phyloP scores from a whole-genome alignment of 2,797 vertebrate species.

The Clarias laeviceps region DNA sequence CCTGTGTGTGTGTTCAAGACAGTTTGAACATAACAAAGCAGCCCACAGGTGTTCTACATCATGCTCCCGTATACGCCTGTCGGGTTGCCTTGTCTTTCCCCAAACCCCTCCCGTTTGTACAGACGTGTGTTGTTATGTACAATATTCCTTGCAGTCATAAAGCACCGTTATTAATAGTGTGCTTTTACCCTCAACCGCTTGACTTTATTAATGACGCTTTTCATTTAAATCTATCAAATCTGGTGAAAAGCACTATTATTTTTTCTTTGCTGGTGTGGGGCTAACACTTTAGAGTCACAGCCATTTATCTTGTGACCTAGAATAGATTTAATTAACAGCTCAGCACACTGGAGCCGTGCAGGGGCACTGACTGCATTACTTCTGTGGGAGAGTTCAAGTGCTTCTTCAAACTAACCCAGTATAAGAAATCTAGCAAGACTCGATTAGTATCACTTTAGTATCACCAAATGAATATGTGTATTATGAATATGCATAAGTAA shows the following conservation, averaged over 20 bases:
- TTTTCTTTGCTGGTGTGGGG: constrained; percentile 55
- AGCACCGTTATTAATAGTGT: constrained; percentile 60
- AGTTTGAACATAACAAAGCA: constrained; percentile 47
- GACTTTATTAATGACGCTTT: constrained; percentile 63
- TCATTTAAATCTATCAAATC: constrained; percentile 65
- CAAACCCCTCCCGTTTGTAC: constrained; percentile 39
- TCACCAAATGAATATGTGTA: too few species aligned
- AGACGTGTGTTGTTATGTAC: constrained; percentile 57
- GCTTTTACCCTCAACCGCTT: constrained; percentile 62
- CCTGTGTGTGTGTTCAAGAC: constrained; percentile 23
- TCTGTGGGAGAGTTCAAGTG: constrained; percentile 26
- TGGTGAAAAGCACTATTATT: constrained; percentile 57
- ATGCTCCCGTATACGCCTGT: constrained; percentile 21
- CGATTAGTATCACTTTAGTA: neutral
- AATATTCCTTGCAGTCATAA: constrained; percentile 61
- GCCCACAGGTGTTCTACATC: constrained; percentile 42
- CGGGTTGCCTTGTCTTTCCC: constrained; percentile 47
- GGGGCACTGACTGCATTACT: constrained; percentile 45
- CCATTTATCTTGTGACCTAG: constrained; percentile 63
- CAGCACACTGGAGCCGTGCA: constrained; percentile 50
- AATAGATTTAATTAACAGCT: constrained; percentile 66
- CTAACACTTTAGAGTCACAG: constrained; percentile 58
- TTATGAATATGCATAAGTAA: neutral
- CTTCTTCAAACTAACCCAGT: neutral
- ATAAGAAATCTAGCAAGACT: neutral